These are phyloP conservation scores for Leptestheria dahalacensis DNA, from an alignment of 1,140 invertebrate species.

Conservation along the genomic window DNA sequence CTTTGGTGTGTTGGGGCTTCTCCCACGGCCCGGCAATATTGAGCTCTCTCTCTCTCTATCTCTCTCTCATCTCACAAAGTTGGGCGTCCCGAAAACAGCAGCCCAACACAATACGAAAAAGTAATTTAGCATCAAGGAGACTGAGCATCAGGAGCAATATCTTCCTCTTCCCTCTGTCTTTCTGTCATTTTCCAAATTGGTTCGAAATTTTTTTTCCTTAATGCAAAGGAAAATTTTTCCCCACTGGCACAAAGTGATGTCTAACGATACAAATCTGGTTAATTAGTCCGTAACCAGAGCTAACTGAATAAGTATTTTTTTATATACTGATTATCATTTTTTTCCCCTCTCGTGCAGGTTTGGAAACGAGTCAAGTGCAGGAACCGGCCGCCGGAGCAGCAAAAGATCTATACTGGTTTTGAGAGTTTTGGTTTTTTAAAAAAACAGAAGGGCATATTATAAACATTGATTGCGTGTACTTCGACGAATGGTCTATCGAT, in stretches of 20 bases:
- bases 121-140: too few relatives aligned
- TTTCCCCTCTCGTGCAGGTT: neutral
- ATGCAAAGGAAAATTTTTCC: too few relatives aligned
- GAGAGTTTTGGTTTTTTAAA: too few relatives aligned
- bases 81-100: neutral
- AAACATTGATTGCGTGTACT: too few relatives aligned
- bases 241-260: too few relatives aligned
- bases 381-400: neutral
- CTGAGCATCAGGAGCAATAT: too few relatives aligned
- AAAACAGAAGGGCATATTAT: too few relatives aligned
- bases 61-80: neutral
- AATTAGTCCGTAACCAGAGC: neutral
- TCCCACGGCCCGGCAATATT: too few relatives aligned
- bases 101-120: neutral
- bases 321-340: neutral
- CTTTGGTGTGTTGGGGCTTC: too few relatives aligned
- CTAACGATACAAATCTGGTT: too few relatives aligned
- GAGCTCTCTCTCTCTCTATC: neutral
- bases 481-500: too few relatives aligned
- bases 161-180: neutral
- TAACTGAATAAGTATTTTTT: neutral
- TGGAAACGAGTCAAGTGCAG: neutral
- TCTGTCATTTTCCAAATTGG: neutral
- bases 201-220: too few relatives aligned
- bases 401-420: neutral